Base-by-base conservation (phyloP, 2,113 vertebrate species). In the Merops nubicus region DNA sequence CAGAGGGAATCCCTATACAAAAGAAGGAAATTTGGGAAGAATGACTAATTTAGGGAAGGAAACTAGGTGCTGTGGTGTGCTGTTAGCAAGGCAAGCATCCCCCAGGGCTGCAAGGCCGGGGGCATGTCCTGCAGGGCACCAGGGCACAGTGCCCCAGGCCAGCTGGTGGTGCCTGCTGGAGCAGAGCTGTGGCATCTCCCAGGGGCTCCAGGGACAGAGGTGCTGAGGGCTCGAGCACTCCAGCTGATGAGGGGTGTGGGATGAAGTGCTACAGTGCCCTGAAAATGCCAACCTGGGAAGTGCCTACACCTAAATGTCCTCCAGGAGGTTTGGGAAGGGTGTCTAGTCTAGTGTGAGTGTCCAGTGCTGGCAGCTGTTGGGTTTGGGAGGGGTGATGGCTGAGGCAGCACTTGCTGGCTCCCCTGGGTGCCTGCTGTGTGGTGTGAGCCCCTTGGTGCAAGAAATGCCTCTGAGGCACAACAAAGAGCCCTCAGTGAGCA, bases 1-100 rank as follows among this genome's bases (percentile, higher is more conserved):
- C 42, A 54, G 85, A 80, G 94, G 94, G 96, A 96, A 96, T 96
- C 88, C 94, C 89, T 38, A 60, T 54, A 98, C 96, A 98, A 98
- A 98, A 96, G 97, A 79, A 98, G 97, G 97, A 98, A 98, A 91
- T 73, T 64, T 54, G 80, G 77, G 59, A 95, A 97, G 92, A 96
- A 94, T 97, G 33, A 81, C 81, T 86, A 91, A 90, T 42, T 47
- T n/a, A 51, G 16, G 28, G 85, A 93, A 96, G 97, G 98, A 98
- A 98, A 26, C 60, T 26, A 83, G 60, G 65, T 79, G 67, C 59
- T 53, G 7, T 7, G 59, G 62, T 64, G 42, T 38, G 38, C 47
- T 63, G 64, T 53, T 69, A 64, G 36, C 40, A 48, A 50, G 7
- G 75, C 77, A 20, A 65, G 63, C 2, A 47, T 34, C n/a, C 45